These are phyloP conservation scores for Nebria ingens DNA, from an alignment of 1,140 invertebrate genomes.

Conservation along the genomic window DNA sequence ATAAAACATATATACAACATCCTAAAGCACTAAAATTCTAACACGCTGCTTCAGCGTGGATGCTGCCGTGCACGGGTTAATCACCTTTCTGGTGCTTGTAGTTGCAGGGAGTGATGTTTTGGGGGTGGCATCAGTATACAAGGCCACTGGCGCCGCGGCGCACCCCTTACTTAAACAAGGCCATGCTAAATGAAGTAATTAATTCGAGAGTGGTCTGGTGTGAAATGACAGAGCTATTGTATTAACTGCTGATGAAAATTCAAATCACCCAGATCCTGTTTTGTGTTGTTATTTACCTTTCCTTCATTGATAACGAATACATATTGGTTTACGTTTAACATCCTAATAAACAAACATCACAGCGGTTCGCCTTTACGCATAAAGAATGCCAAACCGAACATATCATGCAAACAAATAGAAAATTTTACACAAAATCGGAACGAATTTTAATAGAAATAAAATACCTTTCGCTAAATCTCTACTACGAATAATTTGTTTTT, in stretches of 20 bases:
- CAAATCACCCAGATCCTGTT: neutral
- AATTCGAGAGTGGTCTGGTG: neutral
- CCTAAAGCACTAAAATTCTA: no score
- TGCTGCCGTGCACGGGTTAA: no score
- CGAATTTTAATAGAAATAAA: no score
- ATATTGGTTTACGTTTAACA: neutral
- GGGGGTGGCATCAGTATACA: neutral
- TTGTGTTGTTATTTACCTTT: neutral
- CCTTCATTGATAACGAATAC: neutral
- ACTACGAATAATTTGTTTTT: no score
- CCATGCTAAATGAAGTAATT: neutral
- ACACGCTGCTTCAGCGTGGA: no score
- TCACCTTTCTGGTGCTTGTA: neutral
- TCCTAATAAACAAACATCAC: no score
- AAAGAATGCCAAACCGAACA: no score
- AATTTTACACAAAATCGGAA: no score
- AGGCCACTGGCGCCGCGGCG: neutral
- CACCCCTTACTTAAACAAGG: neutral
- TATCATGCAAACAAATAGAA: no score
- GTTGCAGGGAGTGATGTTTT: neutral
- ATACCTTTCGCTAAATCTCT: no score
- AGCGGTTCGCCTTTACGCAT: no score
- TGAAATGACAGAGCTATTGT: neutral
- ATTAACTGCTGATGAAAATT: neutral
- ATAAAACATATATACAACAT: no score